Evolutionary conservation across 2,113 vertebrate genomes (phyloP).

Genomic region (human): DNA sequence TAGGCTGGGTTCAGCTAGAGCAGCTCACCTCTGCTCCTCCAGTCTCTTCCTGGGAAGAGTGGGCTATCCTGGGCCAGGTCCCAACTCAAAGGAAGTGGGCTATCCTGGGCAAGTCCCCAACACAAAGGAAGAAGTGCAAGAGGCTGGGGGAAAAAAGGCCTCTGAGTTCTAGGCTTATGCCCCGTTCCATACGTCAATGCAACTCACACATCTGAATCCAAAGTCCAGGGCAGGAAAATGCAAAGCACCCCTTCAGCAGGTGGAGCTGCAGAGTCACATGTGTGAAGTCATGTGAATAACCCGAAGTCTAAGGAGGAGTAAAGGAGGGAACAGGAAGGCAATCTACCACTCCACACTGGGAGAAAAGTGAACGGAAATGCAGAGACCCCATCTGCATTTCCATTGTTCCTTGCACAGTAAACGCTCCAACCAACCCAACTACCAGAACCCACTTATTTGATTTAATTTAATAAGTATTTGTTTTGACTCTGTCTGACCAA

Average conservation of each 20-base stretch:
- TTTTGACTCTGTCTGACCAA: not conserved
- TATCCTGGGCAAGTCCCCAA: not conserved
- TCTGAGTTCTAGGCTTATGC: fast-evolving
- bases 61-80: not conserved
- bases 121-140: too few species aligned
- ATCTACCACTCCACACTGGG: fast-evolving
- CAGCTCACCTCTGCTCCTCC: fast-evolving
- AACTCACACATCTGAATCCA: not conserved
- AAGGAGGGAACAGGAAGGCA: fast-evolving
- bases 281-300: fast-evolving
- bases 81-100: not conserved
- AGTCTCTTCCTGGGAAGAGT: fast-evolving
- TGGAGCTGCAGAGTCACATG: fast-evolving
- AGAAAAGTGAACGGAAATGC: fast-evolving
- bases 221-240: not conserved
- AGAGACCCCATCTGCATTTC: fast-evolving
- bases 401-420: fast-evolving
- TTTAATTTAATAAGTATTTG: not conserved
- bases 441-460: not conserved
- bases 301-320: fast-evolving
- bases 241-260: fast-evolving
- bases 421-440: fast-evolving
- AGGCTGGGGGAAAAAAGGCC: fast-evolving
- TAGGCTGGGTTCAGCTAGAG: not conserved
- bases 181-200: not conserved